phyloP scores from a whole-genome alignment of 2,888 invertebrate genomes.

The Euplagia quadripunctaria region DNA sequence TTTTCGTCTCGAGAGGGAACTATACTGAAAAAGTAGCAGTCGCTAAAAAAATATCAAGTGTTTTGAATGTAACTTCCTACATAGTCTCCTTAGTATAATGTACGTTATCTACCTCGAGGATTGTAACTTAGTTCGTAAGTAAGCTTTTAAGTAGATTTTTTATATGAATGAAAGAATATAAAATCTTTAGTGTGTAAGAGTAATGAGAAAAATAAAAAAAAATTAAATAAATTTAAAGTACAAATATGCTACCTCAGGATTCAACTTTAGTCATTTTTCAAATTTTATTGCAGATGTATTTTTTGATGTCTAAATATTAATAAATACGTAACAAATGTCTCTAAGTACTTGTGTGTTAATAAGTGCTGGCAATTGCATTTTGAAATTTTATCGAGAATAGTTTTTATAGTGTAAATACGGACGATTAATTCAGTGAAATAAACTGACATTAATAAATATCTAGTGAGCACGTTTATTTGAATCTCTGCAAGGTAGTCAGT shows the following conservation, averaged over 20 bases:
- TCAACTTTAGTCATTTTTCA: conserved; percentile 74
- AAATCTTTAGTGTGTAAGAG: conserved; percentile 74
- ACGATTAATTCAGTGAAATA: conserved; percentile 33
- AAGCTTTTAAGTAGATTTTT: conserved; percentile 85
- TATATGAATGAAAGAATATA: conserved; percentile 83
- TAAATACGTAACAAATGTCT: conserved; percentile 47
- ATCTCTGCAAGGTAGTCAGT: conserved; percentile 85
- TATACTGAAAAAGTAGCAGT: conserved; percentile 29
- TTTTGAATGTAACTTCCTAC: conserved; percentile 67
- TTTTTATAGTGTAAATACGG: conserved; percentile 46
- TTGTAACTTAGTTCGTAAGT: conserved; percentile 79
- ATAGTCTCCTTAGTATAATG: conserved; percentile 69
- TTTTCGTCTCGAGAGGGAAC: conserved; percentile 32
- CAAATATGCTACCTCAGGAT: conserved; percentile 88
- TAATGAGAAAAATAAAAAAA: conserved; percentile 74
- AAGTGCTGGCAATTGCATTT: conserved; percentile 44
- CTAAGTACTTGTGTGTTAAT: conserved; percentile 42
- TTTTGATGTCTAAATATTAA: conserved; percentile 57
- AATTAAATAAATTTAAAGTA: conserved; percentile 77
- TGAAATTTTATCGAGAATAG: conserved; percentile 43
- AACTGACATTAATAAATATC: conserved; percentile 35
- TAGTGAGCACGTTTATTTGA: conserved; percentile 70
- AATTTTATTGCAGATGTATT: conserved; percentile 63
- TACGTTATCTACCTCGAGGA: conserved; percentile 87
- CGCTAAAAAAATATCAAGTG: conserved; percentile 34